Percentiles rank a stretch among this genome's conserved stretches.
Evolutionary conservation across 2,888 invertebrate genomes (phyloP).

Genomic region (Plagodis dolabraria): DNA sequence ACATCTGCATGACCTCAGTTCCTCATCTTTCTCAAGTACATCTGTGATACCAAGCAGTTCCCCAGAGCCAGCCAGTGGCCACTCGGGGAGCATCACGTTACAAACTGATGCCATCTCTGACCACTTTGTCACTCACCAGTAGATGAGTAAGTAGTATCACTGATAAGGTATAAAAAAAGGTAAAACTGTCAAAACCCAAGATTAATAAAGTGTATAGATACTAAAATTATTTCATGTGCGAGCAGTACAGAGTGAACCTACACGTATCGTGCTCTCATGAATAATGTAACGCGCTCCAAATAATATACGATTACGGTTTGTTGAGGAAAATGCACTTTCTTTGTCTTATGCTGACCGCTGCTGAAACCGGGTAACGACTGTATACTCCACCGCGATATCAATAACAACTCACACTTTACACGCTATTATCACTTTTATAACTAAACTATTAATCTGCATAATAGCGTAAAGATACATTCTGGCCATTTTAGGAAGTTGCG

Average conservation of each 20-base stretch:
- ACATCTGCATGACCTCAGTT: too few relatives aligned
- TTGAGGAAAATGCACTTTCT: constrained; percentile 80
- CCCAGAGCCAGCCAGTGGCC: too few relatives aligned
- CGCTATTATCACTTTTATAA: constrained; percentile 3
- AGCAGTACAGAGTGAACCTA: constrained; percentile 67
- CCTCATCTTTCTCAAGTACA: too few relatives aligned
- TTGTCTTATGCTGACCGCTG: constrained; percentile 59
- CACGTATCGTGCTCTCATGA: constrained; percentile 78
- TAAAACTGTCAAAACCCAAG: too few relatives aligned
- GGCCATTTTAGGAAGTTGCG: constrained; percentile 18
- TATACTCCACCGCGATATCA: constrained; percentile 1
- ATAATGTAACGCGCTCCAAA: constrained; percentile 79
- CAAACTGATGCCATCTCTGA: too few relatives aligned
- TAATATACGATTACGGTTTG: constrained; percentile 73
- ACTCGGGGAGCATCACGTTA: too few relatives aligned
- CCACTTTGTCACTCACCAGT: too few relatives aligned
- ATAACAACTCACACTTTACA: not conserved
- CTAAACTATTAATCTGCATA: not conserved
- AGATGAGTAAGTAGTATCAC: too few relatives aligned
- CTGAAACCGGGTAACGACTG: constrained; percentile 33
- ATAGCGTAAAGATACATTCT: not conserved
- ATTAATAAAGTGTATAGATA: not conserved
- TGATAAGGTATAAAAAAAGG: too few relatives aligned
- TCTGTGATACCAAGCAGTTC: too few relatives aligned
- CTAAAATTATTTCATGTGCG: constrained; percentile 9